A percentile compares a stretch with the other conserved stretches of the same genome.
Conservation (phyloP, 2,113 vertebrate genomes). For the Myocastor coypus region DNA sequence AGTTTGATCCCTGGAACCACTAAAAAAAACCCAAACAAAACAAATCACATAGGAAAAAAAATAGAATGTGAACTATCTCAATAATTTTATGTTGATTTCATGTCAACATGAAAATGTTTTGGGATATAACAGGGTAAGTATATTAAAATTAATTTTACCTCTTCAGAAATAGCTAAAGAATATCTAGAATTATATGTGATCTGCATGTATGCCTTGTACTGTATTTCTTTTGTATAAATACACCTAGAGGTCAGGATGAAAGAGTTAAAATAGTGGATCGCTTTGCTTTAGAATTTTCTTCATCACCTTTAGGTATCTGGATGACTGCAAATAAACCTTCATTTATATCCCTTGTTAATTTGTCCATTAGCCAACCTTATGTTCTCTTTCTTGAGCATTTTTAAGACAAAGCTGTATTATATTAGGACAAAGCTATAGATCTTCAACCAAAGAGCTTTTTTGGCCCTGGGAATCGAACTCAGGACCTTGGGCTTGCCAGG, state of each 20-base stretch:
- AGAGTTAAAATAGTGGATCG: not conserved
- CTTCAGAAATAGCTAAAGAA: slow-evolving; percentile 20
- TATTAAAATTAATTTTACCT: slow-evolving; percentile 47
- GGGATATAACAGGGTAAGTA: not conserved
- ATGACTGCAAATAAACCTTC: slow-evolving; percentile 19
- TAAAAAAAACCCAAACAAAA: too few relatives aligned
- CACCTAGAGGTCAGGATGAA: not conserved
- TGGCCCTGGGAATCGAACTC: too few relatives aligned
- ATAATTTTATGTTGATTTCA: slow-evolving; percentile 42
- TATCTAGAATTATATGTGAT: not conserved
- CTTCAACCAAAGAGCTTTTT: not conserved
- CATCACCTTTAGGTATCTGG: not conserved
- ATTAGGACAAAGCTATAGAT: not conserved
- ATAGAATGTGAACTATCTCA: not conserved
- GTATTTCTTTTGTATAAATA: slow-evolving; percentile 12
- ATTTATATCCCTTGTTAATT: not conserved
- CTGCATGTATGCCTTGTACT: not conserved
- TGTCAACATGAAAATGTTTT: slow-evolving; percentile 29
- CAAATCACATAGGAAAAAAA: too few relatives aligned
- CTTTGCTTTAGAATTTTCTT: slow-evolving; percentile 48
- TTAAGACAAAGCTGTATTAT: not conserved
- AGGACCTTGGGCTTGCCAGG: too few relatives aligned
- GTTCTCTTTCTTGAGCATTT: slow-evolving; percentile 13
- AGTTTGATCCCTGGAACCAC: too few relatives aligned
- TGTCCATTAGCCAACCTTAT: slow-evolving; percentile 11